A percentile compares a stretch with the other conserved stretches of the same genome.
phyloP scores from a whole-genome alignment of 2,888 invertebrate species.

The Folsomia manolachei region DNA sequence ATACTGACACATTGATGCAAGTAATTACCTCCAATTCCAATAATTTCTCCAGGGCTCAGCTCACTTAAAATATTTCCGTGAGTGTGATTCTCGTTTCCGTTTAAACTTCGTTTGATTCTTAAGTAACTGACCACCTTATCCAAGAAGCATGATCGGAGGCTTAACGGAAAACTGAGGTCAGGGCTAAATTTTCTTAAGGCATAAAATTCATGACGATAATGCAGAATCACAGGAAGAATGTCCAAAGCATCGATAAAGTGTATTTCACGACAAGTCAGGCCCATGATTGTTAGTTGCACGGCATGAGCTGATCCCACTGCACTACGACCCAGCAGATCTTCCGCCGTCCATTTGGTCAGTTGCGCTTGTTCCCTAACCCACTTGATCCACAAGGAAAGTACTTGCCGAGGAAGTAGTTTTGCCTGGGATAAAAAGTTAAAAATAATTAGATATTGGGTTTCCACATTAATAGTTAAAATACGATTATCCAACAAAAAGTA shows the following conservation, averaged over 20 bases:
- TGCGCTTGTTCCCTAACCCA: conserved; percentile 36
- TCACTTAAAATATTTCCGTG: conserved; percentile 33
- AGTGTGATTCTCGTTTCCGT: conserved; percentile 18
- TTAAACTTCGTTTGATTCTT: conserved; percentile 29
- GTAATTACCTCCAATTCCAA: conserved; percentile 41
- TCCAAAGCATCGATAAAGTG: conserved; percentile 37
- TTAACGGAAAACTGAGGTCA: conserved; percentile 34
- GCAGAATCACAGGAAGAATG: conserved; percentile 35
- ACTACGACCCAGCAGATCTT: conserved; percentile 44
- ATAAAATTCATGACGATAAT: conserved; percentile 42
- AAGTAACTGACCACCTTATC: conserved; percentile 41
- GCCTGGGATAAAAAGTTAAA: too few relatives aligned
- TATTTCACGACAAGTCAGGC: conserved; percentile 46
- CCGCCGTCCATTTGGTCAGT: conserved; percentile 36
- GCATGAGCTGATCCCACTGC: conserved; percentile 40
- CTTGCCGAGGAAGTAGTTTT: conserved; percentile 37
- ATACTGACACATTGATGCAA: too few relatives aligned
- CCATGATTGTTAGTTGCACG: conserved; percentile 43
- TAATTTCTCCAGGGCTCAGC: conserved; percentile 39
- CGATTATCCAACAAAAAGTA: too few relatives aligned
- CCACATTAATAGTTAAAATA: too few relatives aligned
- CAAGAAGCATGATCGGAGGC: conserved; percentile 42
- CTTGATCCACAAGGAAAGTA: conserved; percentile 44
- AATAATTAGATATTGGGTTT: too few relatives aligned
- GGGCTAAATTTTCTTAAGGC: conserved; percentile 29